Percentiles rank a stretch among this genome's conserved stretches.
Evolutionary conservation across 2,113 vertebrate genomes (phyloP).

Genomic region (Mastomys coucha): DNA sequence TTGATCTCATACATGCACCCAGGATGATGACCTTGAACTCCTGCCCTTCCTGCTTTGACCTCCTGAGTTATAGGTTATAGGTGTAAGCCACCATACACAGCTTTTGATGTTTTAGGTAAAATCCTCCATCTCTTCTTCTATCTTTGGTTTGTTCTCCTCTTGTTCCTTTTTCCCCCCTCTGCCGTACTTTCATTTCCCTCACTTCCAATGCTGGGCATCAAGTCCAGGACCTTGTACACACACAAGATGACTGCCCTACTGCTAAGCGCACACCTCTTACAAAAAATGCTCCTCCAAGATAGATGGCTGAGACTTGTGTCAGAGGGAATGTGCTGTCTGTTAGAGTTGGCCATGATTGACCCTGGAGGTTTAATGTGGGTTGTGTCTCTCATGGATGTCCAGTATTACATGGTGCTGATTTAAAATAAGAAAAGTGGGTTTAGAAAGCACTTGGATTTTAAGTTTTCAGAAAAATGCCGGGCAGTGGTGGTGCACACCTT

Average conservation of each 20-base stretch:
- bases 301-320: neutral
- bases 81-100: neutral
- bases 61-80: neutral
- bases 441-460: neutral
- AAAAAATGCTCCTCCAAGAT: neutral
- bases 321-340: neutral
- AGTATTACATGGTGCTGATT: neutral
- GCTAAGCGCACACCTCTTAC: neutral
- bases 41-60: neutral
- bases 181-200: too few species aligned
- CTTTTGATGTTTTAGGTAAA: neutral
- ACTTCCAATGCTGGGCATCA: neutral
- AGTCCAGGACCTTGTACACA: neutral
- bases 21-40: neutral
- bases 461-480: neutral
- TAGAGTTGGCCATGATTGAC: neutral
- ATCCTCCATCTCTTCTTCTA: neutral
- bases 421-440: conserved; percentile 43
- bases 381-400: neutral
- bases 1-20: neutral
- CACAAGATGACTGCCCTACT: neutral
- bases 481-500: too few species aligned
- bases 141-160: neutral
- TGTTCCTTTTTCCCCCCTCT: neutral
- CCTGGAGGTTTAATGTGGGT: neutral